A percentile compares a stretch with the other conserved stretches of the same genome.
Conservation (phyloP, 2,888 invertebrate genomes). For the Scaptomyza tumidula region DNA sequence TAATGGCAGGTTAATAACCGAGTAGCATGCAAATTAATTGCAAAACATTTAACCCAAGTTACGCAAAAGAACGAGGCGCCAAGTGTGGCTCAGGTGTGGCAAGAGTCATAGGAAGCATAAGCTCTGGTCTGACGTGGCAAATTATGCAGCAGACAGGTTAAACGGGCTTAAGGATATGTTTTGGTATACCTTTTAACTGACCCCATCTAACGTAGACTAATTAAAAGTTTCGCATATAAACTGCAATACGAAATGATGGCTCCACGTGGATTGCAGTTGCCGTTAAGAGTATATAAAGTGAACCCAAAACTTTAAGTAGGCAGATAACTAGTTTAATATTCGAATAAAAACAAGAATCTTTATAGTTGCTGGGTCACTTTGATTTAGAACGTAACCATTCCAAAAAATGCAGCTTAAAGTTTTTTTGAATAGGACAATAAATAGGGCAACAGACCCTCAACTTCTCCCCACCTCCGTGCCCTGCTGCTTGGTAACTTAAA, state of each 20-base stretch:
- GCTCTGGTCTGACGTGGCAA: slow-evolving; percentile 34
- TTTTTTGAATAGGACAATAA: neutral
- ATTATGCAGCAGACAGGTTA: slow-evolving; percentile 56
- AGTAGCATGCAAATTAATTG: slow-evolving; percentile 77
- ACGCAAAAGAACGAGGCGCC: slow-evolving; percentile 9
- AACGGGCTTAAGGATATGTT: neutral
- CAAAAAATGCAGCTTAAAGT: slow-evolving; percentile 45
- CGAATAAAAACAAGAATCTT: slow-evolving; percentile 19
- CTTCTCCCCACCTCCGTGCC: neutral
- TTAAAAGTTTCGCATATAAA: slow-evolving; percentile 54
- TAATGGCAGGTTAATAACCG: slow-evolving; percentile 76
- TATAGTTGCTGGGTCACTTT: slow-evolving; percentile 7
- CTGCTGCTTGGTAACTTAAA: slow-evolving; percentile 42
- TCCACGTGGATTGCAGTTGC: neutral
- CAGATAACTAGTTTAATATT: slow-evolving; percentile 51
- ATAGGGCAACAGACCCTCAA: neutral
- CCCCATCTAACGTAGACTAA: slow-evolving; percentile 35
- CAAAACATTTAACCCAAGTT: slow-evolving; percentile 70
- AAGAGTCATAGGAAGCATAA: slow-evolving; percentile 55
- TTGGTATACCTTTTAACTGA: slow-evolving; percentile 10
- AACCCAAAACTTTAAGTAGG: slow-evolving; percentile 61
- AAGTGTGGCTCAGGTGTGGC: slow-evolving; percentile 20
- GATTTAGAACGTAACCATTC: slow-evolving; percentile 6
- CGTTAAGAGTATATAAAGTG: slow-evolving; percentile 4
- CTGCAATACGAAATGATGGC: slow-evolving; percentile 32